Percentiles rank a stretch among this genome's conserved stretches.
phyloP scores from a whole-genome alignment of 2,113 vertebrate genomes.

The human (Homo sapiens) region GRCh38 chr3:25745001-25745500 shows the following conservation, averaged over 20 bases:
- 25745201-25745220: not conserved
- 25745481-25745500: not conserved
- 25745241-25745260: not conserved
- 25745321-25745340: not conserved
- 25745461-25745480: not conserved
- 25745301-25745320: not conserved
- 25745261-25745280: not conserved
- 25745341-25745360: not conserved
- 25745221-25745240: not conserved
- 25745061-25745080: not conserved
- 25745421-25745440: not conserved
- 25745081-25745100: not conserved
- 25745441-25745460: not conserved
- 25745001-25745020: not conserved
- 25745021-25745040: not conserved
- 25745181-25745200: not conserved
- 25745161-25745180: not conserved
- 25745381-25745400: not conserved
- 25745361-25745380: not conserved
- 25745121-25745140: not conserved
- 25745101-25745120: not conserved
- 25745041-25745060: not conserved
- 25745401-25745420: not conserved
- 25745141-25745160: not conserved
- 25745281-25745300: not conserved